Evolutionary conservation across 2,797 vertebrate genomes (phyloP), one percentile per base, ranked within the genome.

Genomic region (Psittacula derbiana): DNA sequence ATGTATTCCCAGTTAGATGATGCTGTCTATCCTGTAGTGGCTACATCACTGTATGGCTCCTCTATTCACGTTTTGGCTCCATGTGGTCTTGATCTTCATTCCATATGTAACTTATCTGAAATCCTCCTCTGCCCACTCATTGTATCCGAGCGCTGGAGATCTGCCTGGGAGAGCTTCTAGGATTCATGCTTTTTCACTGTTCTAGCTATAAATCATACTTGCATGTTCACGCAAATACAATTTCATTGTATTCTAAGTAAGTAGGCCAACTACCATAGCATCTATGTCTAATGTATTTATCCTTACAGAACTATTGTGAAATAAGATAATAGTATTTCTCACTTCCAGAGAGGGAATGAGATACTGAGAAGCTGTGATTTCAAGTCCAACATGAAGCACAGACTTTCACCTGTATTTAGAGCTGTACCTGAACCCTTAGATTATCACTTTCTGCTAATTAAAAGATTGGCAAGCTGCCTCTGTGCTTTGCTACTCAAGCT

Each of bases 11-110:
- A 62, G 46, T 33, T 79, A 11, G 1, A 1, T 4, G 70, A 21
- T 25, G 46, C 61, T 14, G 18, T 52, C 90, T 14, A 16, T 61
- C 86, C 83, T 75, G 38, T 41, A 74, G 71, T 1, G 2, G 25
- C 64, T 50, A 1, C 47, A 27, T 55, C 3, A 2, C 76, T 49
- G 24, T 58, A 66, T 38, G 55, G 47, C 67, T 95, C 43, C 25
- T 84, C 67, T 86, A 55, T 90, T 93, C 76, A 47, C 23, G 25
- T 90, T 81, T 94, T 9, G 3, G 66, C 70, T 94, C 50, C 90
- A 92, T 95, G 92, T 97, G 93, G 85, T 92, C 93, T 70, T 90
- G 90, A 92, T 92, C 89, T 91, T 57, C 28, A 4, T 70, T 84
- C 82, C 91, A 86, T 76, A 64, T 91, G 91, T 92, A 80, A 66